phyloP scores from a whole-genome alignment of 2,888 invertebrate species.

The Machimus rusticus region DNA sequence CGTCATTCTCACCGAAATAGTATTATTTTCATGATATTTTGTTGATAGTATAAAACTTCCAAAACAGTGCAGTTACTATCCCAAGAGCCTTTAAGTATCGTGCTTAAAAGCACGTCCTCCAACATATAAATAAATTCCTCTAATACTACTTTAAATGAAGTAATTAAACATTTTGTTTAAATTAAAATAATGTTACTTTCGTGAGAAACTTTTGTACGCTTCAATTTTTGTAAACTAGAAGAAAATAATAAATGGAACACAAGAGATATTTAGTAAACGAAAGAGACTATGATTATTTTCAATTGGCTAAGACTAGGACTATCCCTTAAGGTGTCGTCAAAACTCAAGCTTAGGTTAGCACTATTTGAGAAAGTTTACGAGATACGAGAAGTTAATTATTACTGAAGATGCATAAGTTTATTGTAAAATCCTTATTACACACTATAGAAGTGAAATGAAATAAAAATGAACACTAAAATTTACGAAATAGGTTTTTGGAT shows the following conservation, averaged over 20 bases:
- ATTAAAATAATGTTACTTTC: neutral
- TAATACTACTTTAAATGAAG: neutral
- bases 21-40: neutral
- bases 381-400: slow-evolving; percentile 23
- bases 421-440: neutral
- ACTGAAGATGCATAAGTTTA: slow-evolving; percentile 4
- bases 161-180: neutral
- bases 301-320: slow-evolving; percentile 7
- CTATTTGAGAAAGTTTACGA: neutral
- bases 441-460: slow-evolving; percentile 1
- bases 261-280: neutral
- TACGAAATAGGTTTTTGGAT: slow-evolving; percentile 35
- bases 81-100: neutral
- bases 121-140: neutral
- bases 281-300: neutral
- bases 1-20: neutral
- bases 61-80: neutral
- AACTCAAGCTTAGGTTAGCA: slow-evolving; percentile 9
- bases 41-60: neutral
- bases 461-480: slow-evolving; percentile 22
- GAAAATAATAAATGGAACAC: neutral
- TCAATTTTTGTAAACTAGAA: slow-evolving; percentile 4
- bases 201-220: slow-evolving; percentile 29
- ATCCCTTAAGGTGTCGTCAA: slow-evolving; percentile 21
- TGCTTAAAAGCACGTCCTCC: neutral